Base-by-base conservation (phyloP, 2,888 invertebrate species). In the Erebia epiphron region DNA sequence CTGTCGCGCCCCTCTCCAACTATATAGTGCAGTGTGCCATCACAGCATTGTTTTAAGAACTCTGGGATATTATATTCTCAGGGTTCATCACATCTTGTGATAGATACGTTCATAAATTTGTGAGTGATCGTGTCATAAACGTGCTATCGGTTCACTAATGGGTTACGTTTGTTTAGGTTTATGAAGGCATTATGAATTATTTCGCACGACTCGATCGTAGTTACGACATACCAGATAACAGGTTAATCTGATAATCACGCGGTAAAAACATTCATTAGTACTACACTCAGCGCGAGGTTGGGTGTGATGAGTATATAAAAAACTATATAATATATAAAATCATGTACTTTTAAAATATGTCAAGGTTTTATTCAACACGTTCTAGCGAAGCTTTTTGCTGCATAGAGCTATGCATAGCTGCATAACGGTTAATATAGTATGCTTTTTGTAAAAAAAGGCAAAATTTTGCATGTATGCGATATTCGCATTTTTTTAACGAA, bases 231-330 rank as follows among this genome's bases (percentile, higher is more conserved):
- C 78, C 79, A 90, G 90, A 91, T 92, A 92, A 91, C 88, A 86
- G 81, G 84, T 86, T 91, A 90, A 91, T 91, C 88, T 87, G 79
- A 85, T 88, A 86, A 90, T 89, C 88, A 88, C 85, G 83, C 81
- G 84, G 86, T 85, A 81, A 86, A 89, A 89, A 88, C 88, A 90
- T 85, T 86, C 86, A 89, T 91, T 91, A 91, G 85, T 86, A 85
- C 83, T 85, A 79, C 81, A 80, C 79, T 80, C 79, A 75, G 80
- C 79, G 72, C 75, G 77, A 69, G 58, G 72, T 67, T 72, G 69
- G 70, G 7, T 41, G 69, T 64, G 71, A 67, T 57, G 46, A 52
- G 35, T 70, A 13, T 58, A 68, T 57, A 66, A 70, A 65, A 68
- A 56, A 21, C 18, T 65, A 41, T 10, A 16, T 35, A 62, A n/a